Percentiles rank a stretch among this genome's conserved stretches.
Evolutionary conservation across 2,113 vertebrate genomes (phyloP).

Genomic region (Diphyllodes magnificus): DNA sequence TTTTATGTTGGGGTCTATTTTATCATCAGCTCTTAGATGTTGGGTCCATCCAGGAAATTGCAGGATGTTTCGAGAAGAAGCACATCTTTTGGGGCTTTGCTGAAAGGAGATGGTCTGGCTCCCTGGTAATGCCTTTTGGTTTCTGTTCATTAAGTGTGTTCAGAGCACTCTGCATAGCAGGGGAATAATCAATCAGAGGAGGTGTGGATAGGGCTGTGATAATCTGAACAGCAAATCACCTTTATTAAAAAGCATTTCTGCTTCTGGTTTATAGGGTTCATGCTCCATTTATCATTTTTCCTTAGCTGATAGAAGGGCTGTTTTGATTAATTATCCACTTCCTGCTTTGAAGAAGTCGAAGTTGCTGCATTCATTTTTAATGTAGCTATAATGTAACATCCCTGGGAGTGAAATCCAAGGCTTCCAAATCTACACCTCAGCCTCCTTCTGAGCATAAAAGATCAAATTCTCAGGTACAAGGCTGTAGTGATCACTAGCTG

Average conservation of each 20-base stretch:
- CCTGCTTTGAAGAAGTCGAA: neutral
- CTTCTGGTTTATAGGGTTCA: neutral
- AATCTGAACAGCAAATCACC: neutral
- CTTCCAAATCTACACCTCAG: neutral
- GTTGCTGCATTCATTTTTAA: neutral
- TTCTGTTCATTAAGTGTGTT: neutral
- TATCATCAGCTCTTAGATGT: rapidly evolving
- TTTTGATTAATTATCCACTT: neutral
- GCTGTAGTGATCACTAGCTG: neutral
- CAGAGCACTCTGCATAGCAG: neutral
- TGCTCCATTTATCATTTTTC: neutral
- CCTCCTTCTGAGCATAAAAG: neutral
- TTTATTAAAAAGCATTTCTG: neutral
- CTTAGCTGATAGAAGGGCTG: neutral
- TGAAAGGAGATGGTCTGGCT: neutral
- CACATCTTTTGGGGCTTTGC: neutral
- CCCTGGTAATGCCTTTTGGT: neutral
- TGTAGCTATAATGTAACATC: neutral
- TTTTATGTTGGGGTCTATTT: neutral
- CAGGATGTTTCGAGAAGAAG: neutral
- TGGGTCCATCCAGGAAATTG: neutral
- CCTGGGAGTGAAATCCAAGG: neutral
- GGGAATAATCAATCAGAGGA: neutral
- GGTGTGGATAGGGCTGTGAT: neutral
- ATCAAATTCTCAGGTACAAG: neutral